Evolutionary conservation across 1,140 invertebrate genomes (phyloP).

Genomic region (Xylocopa sonorina): DNA sequence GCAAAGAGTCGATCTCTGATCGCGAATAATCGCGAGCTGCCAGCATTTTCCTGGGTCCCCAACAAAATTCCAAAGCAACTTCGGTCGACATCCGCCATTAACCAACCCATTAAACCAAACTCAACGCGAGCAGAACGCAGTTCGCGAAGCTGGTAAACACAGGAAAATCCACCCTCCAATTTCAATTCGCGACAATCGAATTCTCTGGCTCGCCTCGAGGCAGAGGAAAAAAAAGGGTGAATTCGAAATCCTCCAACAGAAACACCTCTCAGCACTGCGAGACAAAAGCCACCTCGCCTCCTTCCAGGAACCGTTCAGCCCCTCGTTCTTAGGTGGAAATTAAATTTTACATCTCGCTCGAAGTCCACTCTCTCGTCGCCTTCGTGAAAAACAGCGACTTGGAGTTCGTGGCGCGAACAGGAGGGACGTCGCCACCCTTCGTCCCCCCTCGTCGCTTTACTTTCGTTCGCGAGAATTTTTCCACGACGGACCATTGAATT

Average conservation of each 20-base stretch:
- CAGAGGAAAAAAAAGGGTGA: not conserved
- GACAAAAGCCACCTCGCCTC: slow-evolving; percentile 16
- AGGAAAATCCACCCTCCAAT: slow-evolving; percentile 9
- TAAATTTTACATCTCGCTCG: slow-evolving; percentile 37
- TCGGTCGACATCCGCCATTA: too few relatives aligned
- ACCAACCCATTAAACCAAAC: too few relatives aligned
- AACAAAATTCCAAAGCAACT: too few relatives aligned
- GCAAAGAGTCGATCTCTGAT: too few relatives aligned
- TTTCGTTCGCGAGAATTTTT: slow-evolving; percentile 14
- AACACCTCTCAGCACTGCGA: slow-evolving; percentile 5
- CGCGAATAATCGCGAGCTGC: too few relatives aligned
- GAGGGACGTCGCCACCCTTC: not conserved
- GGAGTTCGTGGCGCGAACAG: not conserved
- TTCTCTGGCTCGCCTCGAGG: not conserved
- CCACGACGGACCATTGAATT: slow-evolving; percentile 24
- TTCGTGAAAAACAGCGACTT: not conserved
- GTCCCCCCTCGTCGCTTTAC: not conserved
- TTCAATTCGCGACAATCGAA: not conserved
- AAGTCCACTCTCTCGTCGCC: not conserved
- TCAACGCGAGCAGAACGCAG: not conserved
- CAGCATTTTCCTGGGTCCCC: too few relatives aligned
- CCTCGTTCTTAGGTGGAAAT: slow-evolving; percentile 28
- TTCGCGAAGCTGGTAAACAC: not conserved
- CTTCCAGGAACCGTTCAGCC: too few relatives aligned
- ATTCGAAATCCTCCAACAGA: not conserved